Evolutionary conservation across 2,888 invertebrate species (phyloP), one percentile per base, ranked within the genome.

Genomic region (Brenthis daphne): DNA sequence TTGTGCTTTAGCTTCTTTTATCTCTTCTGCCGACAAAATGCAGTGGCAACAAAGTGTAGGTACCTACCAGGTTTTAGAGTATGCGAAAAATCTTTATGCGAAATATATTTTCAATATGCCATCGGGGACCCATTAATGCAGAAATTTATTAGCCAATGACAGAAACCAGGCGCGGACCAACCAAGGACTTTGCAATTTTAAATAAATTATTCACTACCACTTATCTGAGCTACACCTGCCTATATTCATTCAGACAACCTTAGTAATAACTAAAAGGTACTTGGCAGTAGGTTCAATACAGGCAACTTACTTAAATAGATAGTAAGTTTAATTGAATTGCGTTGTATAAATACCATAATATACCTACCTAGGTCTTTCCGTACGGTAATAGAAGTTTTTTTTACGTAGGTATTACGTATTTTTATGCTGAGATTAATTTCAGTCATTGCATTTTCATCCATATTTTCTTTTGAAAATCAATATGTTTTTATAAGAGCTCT

Each of bases 1-100:
- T 90, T 92, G 90, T 90, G 85, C 83, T 79, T 78, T 79, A 80
- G 80, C 83, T 82, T 81, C 83, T 85, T 88, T 86, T 88, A 88
- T 87, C 85, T 85, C 76, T 72, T 61, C 64, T 67, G 79, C 82
- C 82, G 82, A 78, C 82, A 76, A 84, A 86, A 84, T 79, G 84
- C 80, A 85, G 74, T 77, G 72, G 80, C 84, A 80, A 89, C 87
- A 82, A 79, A 84, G 87, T 89, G 65, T 67, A 47, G 37, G 37
- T 43, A 43, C 37, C 47, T 68, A 65, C 57, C 37, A 43, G 64
- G 57, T 78, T 80, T 29, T 77, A 83, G 81, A 79, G 77, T 79
- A 80, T 82, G 74, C 73, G 80, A 76, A 79, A 81, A 81, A 81
- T 79, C 80, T 77, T 74, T 75, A 75, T 72, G 78, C 67, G 54